A percentile compares a stretch with the other conserved stretches of the same genome.
Conservation (phyloP, 2,888 invertebrate species). For the Osedax frankpressi region DNA sequence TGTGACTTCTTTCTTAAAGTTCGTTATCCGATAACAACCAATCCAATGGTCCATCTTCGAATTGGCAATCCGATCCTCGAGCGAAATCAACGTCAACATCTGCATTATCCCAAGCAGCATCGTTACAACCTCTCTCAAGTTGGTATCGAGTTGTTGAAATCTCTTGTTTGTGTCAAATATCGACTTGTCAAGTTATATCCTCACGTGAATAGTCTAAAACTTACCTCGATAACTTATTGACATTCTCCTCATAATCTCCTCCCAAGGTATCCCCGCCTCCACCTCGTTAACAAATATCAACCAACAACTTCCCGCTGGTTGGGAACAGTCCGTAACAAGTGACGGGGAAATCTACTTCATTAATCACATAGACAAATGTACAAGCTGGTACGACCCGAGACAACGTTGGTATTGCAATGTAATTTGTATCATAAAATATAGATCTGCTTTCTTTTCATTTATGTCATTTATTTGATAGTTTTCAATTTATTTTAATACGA, state of each 20-base stretch:
- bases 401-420: constrained; percentile 49
- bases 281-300: constrained; percentile 10
- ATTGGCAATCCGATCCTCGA: constrained; percentile 5
- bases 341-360: constrained; percentile 48
- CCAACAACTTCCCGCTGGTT: constrained; percentile 43
- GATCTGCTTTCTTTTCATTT: no score
- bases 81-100: constrained; percentile 1
- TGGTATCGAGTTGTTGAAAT: no score
- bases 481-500: neutral
- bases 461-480: no score
- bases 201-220: no score
- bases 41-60: neutral
- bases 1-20: no score
- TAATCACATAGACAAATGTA: constrained; percentile 57
- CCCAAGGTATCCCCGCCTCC: neutral
- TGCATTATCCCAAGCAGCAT: neutral
- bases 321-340: constrained; percentile 46
- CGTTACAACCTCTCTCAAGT: neutral
- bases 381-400: constrained; percentile 95
- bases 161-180: no score
- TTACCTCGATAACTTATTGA: no score
- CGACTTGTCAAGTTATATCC: no score
- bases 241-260: no score
- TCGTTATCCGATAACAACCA: neutral
- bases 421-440: neutral